Conservation (phyloP, 2,113 vertebrate genomes). For the Columbina picui region DNA sequence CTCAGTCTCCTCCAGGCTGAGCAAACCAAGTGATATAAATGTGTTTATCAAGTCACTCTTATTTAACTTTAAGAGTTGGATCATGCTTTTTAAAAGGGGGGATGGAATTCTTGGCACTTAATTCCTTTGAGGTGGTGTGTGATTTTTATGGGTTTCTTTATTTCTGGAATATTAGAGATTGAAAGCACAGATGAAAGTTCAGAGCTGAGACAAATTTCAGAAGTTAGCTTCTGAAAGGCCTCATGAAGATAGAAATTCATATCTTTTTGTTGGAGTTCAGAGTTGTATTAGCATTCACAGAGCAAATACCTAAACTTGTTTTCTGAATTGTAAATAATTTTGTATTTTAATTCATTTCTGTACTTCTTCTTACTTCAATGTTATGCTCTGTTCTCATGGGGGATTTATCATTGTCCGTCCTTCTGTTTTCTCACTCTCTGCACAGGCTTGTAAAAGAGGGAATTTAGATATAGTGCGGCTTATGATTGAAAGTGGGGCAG, state of each 20-base stretch:
- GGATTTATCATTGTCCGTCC: not conserved
- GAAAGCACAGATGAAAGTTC: not conserved
- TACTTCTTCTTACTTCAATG: not conserved
- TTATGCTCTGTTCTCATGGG: not conserved
- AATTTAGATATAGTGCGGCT: constrained; percentile 93
- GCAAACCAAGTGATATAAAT: no score
- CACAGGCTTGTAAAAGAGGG: constrained; percentile 93
- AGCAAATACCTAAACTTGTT: not conserved
- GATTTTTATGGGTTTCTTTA: not conserved
- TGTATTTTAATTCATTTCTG: not conserved
- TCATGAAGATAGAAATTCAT: not conserved
- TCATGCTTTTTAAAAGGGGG: not conserved
- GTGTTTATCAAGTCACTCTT: not conserved
- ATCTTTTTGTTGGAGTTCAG: not conserved
- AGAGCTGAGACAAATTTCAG: not conserved
- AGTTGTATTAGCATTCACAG: not conserved
- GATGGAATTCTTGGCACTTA: not conserved
- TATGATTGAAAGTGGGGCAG: constrained; percentile 92
- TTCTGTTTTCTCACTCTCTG: not conserved
- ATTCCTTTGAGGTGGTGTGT: not conserved
- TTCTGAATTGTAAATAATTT: not conserved
- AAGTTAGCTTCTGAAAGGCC: not conserved
- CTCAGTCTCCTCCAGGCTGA: no score
- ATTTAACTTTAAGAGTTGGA: not conserved
- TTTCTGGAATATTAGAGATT: not conserved